These are phyloP conservation scores for Euzetes globulus DNA, from an alignment of 2,888 invertebrate genomes.

Conservation along the genomic window DNA sequence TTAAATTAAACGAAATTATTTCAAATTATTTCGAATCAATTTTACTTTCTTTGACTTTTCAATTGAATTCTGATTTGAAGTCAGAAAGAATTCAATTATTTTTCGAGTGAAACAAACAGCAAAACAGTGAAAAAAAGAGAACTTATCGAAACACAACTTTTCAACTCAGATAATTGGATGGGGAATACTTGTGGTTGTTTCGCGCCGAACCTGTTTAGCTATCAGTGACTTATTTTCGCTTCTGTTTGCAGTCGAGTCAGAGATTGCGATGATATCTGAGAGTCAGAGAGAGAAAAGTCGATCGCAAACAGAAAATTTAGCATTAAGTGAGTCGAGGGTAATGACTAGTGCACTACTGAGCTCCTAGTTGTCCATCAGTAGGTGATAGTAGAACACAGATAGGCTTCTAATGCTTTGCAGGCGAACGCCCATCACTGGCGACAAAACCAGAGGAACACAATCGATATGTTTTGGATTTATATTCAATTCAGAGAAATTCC, in stretches of 20 bases:
- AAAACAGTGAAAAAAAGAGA: neutral
- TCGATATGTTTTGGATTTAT: neutral
- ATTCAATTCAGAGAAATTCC: neutral
- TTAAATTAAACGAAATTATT: neutral
- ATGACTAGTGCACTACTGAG: neutral
- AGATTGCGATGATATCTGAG: constrained; percentile 7
- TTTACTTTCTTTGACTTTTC: neutral
- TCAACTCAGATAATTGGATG: constrained; percentile 19
- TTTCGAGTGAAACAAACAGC: constrained; percentile 19
- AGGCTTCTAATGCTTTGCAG: constrained; percentile 6
- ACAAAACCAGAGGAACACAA: constrained; percentile 2
- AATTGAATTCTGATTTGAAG: neutral
- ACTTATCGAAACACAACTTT: neutral
- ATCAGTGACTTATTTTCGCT: neutral
- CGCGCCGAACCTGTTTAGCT: constrained; percentile 14
- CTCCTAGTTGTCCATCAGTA: neutral
- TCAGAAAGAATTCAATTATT: constrained; percentile 3
- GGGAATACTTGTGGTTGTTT: constrained; percentile 17
- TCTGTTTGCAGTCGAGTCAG: neutral
- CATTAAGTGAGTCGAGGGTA: neutral
- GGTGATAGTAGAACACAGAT: neutral
- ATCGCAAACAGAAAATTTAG: constrained; percentile 8
- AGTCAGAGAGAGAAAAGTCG: neutral
- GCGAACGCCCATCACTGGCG: neutral
- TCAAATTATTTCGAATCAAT: neutral